A percentile compares a stretch with the other conserved stretches of the same genome.
Conservation (phyloP, 1,140 invertebrate genomes). For the Drosophila malerkotliana region DNA sequence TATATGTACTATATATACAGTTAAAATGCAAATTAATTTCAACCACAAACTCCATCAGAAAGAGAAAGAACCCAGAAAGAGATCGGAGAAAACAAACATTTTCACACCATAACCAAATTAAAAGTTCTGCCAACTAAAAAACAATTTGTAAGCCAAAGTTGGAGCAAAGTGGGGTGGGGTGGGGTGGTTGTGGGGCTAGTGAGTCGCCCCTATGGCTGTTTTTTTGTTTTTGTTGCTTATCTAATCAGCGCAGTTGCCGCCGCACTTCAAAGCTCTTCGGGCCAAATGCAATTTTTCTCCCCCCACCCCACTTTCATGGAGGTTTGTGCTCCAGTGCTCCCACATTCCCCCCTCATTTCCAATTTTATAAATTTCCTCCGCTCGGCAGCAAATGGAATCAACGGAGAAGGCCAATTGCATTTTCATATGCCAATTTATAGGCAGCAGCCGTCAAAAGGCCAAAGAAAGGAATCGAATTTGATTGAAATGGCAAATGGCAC, state of each 20-base stretch:
- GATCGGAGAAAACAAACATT: conserved; percentile 58
- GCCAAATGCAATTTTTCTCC: conserved; percentile 49
- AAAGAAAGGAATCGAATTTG: conserved; percentile 25
- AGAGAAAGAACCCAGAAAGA: conserved; percentile 27
- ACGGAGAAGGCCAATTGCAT: conserved; percentile 58
- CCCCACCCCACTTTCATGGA: conserved; percentile 1
- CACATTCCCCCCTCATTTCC: not conserved
- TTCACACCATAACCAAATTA: conserved; percentile 80
- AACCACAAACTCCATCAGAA: conserved; percentile 65
- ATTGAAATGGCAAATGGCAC: conserved; percentile 3
- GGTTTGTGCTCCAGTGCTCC: not conserved
- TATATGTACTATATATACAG: conserved; percentile 15
- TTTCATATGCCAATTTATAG: conserved; percentile 68
- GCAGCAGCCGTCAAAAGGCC: conserved; percentile 31
- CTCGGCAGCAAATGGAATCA: conserved; percentile 57
- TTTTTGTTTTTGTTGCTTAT: conserved; percentile 57
- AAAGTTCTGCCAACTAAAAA: conserved; percentile 77
- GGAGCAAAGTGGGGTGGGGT: conserved; percentile 28
- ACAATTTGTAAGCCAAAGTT: conserved; percentile 79
- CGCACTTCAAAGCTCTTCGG: conserved; percentile 58
- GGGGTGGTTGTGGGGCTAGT: not conserved
- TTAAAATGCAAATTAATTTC: conserved; percentile 76
- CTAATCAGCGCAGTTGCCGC: conserved; percentile 72
- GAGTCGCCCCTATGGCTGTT: conserved; percentile 30
- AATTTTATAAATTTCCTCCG: conserved; percentile 22